Evolutionary conservation across 1,140 invertebrate species (phyloP), one percentile per base, ranked within the genome.

Genomic region (Notospermus geniculatus): DNA sequence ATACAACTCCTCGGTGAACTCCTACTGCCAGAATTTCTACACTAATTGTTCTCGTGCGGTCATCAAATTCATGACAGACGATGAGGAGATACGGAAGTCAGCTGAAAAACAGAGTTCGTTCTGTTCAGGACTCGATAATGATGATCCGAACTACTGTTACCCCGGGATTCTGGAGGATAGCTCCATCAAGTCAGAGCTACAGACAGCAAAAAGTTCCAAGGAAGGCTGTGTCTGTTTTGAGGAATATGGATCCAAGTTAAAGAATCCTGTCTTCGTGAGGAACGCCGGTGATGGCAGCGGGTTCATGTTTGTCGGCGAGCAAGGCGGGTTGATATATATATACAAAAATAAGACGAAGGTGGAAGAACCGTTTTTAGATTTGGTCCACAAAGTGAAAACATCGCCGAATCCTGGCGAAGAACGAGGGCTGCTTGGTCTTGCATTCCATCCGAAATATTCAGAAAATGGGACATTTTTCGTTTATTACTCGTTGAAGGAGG

Each of bases 151-250:
- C 28, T 80, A 78, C 50, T 80, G 78, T 52, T 80, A 74, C 57
- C 78, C 78, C 9, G 74, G 76, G 27, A 60, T 78, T 5, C 57
- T 73, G 22, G 66, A 65, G 0, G 69, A 70, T 50, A 36, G 54
- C 9, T 15, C 68, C 11, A 59, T 77, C 0, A 70, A 65, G 29
- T 56, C 55, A 7, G 67, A 69, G 28, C 69, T 74, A 22, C 59
- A 62, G 0, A 59, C 64, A 13, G 59, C 54, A 11, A 66, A 68
- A 55, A 56, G 65, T 0, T 73, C 65, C 5, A 59, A 54, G 5
- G 67, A 71, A 45, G 74, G 72, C 0, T 80, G 78, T 65, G 52
- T 80, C 2, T 80, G 78, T 63, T 45, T 80, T 29, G 69, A 79
- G 57, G 53, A 67, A 27, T 58, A 72, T 25, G 60, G 56, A 2